Conservation (phyloP, 2,113 vertebrate species). For the Poecilia latipinna region DNA sequence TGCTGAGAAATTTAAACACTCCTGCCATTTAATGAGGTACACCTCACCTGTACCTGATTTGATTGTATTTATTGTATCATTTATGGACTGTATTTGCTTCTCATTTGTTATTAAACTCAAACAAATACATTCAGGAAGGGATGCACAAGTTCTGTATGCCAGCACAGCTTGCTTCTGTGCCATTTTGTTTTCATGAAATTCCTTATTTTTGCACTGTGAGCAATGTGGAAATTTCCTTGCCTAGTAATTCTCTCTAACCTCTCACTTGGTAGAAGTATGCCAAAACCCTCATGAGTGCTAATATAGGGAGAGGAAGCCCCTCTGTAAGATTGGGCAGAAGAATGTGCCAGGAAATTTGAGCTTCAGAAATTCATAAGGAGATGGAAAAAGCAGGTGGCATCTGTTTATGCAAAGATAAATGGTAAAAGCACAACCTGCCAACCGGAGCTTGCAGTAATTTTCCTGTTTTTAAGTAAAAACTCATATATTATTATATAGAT, state of each 20-base stretch:
- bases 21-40: too few species aligned
- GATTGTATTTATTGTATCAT: too few species aligned
- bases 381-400: conserved; percentile 59
- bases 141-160: conserved; percentile 6
- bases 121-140: background rate
- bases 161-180: conserved; percentile 33
- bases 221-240: conserved; percentile 16
- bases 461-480: conserved; percentile 6
- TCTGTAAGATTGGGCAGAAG: conserved; percentile 40
- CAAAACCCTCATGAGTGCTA: conserved; percentile 51
- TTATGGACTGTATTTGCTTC: too few species aligned
- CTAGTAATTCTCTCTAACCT: conserved; percentile 42
- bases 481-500: background rate
- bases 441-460: conserved; percentile 15
- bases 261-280: conserved; percentile 55
- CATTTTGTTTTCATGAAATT: conserved; percentile 27
- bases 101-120: too few species aligned
- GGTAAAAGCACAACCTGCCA: conserved; percentile 24
- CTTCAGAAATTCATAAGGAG: conserved; percentile 54
- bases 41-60: too few species aligned
- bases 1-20: too few species aligned
- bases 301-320: conserved; percentile 52
- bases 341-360: conserved; percentile 64
- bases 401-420: conserved; percentile 41
- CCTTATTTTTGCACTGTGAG: conserved; percentile 24